These are phyloP conservation scores for Chelonus formosanus DNA, from an alignment of 2,888 invertebrate genomes.

Conservation along the genomic window DNA sequence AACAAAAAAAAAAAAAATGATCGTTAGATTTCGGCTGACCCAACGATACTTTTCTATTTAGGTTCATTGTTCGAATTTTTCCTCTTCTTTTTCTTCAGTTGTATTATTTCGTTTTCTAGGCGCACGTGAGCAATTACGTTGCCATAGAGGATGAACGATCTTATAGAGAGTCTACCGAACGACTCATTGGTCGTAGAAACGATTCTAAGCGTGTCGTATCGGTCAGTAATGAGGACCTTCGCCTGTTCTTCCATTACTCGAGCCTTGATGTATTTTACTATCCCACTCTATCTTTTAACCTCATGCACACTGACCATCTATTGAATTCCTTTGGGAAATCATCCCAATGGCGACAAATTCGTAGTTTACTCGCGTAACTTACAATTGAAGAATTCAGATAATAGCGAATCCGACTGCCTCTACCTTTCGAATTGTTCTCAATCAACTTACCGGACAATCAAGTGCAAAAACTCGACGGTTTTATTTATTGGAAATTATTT, in stretches of 20 bases:
- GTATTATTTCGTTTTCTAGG: conserved; percentile 35
- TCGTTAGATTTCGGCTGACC: conserved; percentile 59
- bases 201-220: conserved; percentile 41
- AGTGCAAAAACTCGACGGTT: not conserved
- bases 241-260: conserved; percentile 10
- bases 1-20: conserved; percentile 42
- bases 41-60: conserved; percentile 47
- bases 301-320: conserved; percentile 23
- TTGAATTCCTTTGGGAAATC: conserved; percentile 34
- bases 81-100: conserved; percentile 39
- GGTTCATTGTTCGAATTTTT: conserved; percentile 39
- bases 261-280: not conserved
- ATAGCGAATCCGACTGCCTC: not conserved
- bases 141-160: conserved; percentile 40
- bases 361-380: conserved; percentile 44
- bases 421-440: not conserved
- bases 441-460: conserved; percentile 8
- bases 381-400: conserved; percentile 39
- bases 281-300: not conserved
- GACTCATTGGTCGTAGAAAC: conserved; percentile 26
- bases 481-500: no score
- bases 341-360: conserved; percentile 43
- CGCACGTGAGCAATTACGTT: conserved; percentile 56
- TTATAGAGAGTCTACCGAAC: conserved; percentile 26
- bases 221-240: conserved; percentile 32